These are phyloP conservation scores for Cardiocondyla obscurior DNA, from an alignment of 1,140 invertebrate genomes.

Conservation along the genomic window DNA sequence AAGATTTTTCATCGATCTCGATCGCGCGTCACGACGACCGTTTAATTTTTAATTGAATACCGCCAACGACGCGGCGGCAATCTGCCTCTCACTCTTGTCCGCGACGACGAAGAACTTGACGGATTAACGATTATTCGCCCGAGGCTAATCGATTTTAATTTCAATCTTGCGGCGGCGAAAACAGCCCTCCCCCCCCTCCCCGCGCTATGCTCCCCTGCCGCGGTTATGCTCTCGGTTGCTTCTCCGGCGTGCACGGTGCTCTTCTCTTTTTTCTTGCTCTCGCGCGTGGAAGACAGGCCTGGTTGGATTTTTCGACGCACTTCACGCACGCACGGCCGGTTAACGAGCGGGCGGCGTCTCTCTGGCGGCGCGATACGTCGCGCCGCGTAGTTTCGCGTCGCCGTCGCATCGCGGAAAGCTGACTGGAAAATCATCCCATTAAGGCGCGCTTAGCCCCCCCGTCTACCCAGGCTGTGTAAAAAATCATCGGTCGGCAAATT, in stretches of 20 bases:
- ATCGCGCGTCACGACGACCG: slow-evolving; percentile 56
- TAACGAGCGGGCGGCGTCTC: slow-evolving; percentile 58
- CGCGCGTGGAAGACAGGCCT: neutral
- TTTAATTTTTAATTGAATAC: slow-evolving; percentile 43
- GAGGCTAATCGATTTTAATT: slow-evolving; percentile 71
- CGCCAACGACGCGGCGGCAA: slow-evolving; percentile 21
- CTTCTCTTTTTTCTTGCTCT: slow-evolving; percentile 28
- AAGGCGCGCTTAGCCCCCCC: slow-evolving; percentile 62
- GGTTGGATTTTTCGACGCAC: slow-evolving; percentile 63
- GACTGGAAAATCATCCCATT: slow-evolving; percentile 71
- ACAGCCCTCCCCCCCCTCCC: no score
- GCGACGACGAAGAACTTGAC: slow-evolving; percentile 50
- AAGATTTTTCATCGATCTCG: slow-evolving; percentile 50
- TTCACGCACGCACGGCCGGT: slow-evolving; percentile 64
- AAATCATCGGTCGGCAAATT: slow-evolving; percentile 45
- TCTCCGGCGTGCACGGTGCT: neutral
- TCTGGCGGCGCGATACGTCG: slow-evolving; percentile 14
- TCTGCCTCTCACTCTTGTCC: slow-evolving; percentile 6
- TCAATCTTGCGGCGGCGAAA: slow-evolving; percentile 62
- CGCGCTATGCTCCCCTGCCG: neutral
- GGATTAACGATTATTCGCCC: slow-evolving; percentile 66
- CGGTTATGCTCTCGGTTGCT: neutral
- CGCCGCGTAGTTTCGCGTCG: neutral
- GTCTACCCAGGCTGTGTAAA: neutral
- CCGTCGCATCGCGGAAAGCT: slow-evolving; percentile 44